A percentile compares a stretch with the other conserved stretches of the same genome.
These are phyloP conservation scores for Chascanopsetta lugubris DNA, from an alignment of 2,113 vertebrate genomes.

Conservation along the genomic window DNA sequence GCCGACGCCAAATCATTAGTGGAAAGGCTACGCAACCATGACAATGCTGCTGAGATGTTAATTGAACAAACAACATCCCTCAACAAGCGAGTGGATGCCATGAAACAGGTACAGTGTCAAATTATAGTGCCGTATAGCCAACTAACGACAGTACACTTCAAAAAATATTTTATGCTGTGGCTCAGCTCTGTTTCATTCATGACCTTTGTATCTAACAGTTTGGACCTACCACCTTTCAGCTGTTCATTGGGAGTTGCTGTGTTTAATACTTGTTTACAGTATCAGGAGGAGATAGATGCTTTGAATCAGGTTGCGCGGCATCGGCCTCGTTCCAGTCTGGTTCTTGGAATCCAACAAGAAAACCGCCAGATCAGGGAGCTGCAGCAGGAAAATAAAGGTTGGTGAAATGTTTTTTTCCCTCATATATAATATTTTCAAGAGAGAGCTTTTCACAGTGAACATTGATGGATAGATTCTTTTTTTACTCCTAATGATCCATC, in stretches of 20 bases:
- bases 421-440: not conserved
- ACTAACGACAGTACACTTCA: too few species aligned
- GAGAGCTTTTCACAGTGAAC: not conserved
- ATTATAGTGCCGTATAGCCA: not conserved
- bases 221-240: not conserved
- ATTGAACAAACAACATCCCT: conserved; percentile 96
- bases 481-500: too few species aligned
- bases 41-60: conserved; percentile 92
- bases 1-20: conserved; percentile 96
- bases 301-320: conserved; percentile 96
- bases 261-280: conserved; percentile 74
- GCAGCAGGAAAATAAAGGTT: conserved; percentile 98
- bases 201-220: not conserved
- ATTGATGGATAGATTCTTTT: too few species aligned
- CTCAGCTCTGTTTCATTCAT: not conserved
- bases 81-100: conserved; percentile 95
- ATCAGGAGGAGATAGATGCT: conserved; percentile 95
- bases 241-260: not conserved
- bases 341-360: conserved; percentile 97
- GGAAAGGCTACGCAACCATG: conserved; percentile 93
- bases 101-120: conserved; percentile 90
- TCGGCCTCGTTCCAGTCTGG: conserved; percentile 93
- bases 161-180: too few species aligned
- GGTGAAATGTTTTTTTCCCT: too few species aligned
- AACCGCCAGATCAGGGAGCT: conserved; percentile 96